phyloP scores from a whole-genome alignment of 2,888 invertebrate genomes.

The Phrixothrix hirtus region DNA sequence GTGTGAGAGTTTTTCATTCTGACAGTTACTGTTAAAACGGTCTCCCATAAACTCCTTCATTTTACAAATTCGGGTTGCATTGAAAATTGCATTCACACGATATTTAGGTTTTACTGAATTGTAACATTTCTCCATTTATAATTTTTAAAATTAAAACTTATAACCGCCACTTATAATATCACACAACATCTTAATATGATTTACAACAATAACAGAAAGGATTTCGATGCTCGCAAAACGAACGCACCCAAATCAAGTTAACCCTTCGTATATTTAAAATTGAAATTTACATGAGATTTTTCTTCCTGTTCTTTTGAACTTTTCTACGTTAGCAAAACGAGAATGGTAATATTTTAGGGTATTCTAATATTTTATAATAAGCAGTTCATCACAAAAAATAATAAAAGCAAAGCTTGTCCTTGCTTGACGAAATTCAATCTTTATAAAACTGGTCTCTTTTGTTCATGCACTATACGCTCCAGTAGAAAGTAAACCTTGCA shows the following conservation, averaged over 20 bases:
- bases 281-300: neutral
- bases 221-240: conserved; percentile 19
- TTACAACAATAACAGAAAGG: conserved; percentile 27
- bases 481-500: conserved; percentile 17
- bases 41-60: too few relatives aligned
- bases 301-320: too few relatives aligned
- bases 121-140: conserved; percentile 20
- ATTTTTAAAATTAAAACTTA: conserved; percentile 23
- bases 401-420: conserved; percentile 25
- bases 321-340: too few relatives aligned
- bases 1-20: too few relatives aligned
- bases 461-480: conserved; percentile 18
- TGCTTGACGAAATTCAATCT: conserved; percentile 24
- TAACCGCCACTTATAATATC: conserved; percentile 30
- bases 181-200: conserved; percentile 28
- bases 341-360: conserved; percentile 8
- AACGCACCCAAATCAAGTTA: conserved; percentile 24
- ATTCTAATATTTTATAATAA: conserved; percentile 11
- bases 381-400: conserved; percentile 21
- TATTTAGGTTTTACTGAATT: too few relatives aligned
- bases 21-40: too few relatives aligned
- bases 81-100: conserved; percentile 8
- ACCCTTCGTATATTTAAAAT: conserved; percentile 13
- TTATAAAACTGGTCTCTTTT: conserved; percentile 30
- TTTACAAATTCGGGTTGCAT: neutral